Conservation (phyloP, 37 sponge, comb jelly and placozoan species). For the Diacarnus erythraeanus region DNA sequence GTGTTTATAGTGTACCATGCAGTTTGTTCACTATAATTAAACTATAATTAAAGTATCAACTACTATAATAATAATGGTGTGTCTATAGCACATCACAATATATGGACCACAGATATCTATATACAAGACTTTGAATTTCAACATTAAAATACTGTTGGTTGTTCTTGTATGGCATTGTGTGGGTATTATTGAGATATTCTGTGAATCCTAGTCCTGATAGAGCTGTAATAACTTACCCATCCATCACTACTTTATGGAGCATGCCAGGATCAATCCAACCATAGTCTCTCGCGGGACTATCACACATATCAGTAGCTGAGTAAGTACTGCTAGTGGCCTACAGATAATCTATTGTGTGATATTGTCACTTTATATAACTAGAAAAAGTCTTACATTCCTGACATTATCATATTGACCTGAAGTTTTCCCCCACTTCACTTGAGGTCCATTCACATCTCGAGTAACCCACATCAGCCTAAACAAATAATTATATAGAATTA, state of each 20-base stretch:
- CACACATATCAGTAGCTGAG: constrained; percentile 77
- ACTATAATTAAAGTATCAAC: too few relatives aligned
- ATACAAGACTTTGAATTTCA: too few relatives aligned
- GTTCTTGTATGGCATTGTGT: too few relatives aligned
- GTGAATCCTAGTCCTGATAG: not conserved
- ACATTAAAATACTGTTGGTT: too few relatives aligned
- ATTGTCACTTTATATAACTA: not conserved
- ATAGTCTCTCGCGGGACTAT: constrained; percentile 60
- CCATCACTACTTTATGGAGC: constrained; percentile 43
- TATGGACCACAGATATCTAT: too few relatives aligned
- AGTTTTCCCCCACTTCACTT: constrained; percentile 46
- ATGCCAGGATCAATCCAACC: constrained; percentile 72
- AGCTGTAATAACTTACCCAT: constrained; percentile 2
- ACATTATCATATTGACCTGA: constrained; percentile 7
- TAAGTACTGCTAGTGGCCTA: constrained; percentile 66
- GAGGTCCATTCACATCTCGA: constrained; percentile 35
- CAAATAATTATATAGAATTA: too few relatives aligned
- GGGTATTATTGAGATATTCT: not conserved
- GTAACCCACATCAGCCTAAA: constrained; percentile 68
- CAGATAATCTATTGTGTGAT: not conserved
- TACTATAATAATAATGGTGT: too few relatives aligned
- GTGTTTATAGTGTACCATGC: too few relatives aligned
- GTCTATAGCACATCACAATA: too few relatives aligned
- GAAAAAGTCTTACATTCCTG: constrained; percentile 6
- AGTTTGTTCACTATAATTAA: too few relatives aligned